Percentiles rank a stretch among this genome's conserved stretches.
These are phyloP conservation scores for Bos indicus DNA, from an alignment of 2,113 vertebrate genomes.

Conservation along the genomic window DNA sequence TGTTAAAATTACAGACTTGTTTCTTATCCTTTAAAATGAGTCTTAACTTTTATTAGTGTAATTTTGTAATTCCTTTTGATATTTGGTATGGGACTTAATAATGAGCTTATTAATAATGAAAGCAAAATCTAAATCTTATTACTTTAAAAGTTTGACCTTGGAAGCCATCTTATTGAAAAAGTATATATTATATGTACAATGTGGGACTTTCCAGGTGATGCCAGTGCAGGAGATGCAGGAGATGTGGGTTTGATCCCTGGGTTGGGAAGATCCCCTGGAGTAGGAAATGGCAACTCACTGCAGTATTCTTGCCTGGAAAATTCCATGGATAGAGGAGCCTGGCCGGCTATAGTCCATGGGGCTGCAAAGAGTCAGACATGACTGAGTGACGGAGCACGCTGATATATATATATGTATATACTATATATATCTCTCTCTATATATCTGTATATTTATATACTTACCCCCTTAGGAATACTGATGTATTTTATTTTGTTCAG, in stretches of 20 bases:
- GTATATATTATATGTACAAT: not conserved
- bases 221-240: not conserved
- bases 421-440: not conserved
- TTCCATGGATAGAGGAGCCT: not conserved
- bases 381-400: not conserved
- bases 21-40: not conserved
- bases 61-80: not conserved
- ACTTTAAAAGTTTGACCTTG: not conserved
- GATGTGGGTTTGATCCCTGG: not conserved
- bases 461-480: not conserved
- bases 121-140: not conserved
- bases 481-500: not conserved
- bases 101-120: not conserved
- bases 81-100: not conserved
- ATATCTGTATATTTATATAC: not conserved
- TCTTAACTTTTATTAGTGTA: not conserved
- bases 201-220: not conserved
- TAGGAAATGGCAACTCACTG: not conserved
- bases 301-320: not conserved
- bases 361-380: not conserved
- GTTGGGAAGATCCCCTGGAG: not conserved
- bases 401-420: not conserved
- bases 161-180: not conserved
- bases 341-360: not conserved
- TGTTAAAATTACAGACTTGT: not conserved